Evolutionary conservation across 1,140 invertebrate genomes (phyloP), one percentile per base, ranked within the genome.

Genomic region (Aphis craccivora): DNA sequence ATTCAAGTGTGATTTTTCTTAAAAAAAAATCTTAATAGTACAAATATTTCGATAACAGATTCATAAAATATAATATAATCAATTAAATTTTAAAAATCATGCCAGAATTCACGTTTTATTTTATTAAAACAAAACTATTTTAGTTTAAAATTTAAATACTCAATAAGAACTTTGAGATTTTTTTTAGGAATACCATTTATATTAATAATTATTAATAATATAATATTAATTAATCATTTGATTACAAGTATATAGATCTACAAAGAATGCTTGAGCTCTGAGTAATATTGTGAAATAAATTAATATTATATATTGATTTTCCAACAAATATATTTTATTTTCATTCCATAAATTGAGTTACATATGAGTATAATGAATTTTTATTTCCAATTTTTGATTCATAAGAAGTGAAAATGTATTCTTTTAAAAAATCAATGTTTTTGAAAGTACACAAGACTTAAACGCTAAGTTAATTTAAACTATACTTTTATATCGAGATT

Each of bases 381-480:
- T n/a, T 9, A n/a, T 76, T 67, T n/a, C 30, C 14, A 4, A 67
- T n/a, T 76, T n/a, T 76, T 76, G n/a, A 76, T 76, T n/a, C 5
- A 20, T 76, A 76, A 0, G n/a, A 76, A 76, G 60, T n/a, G 11
- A 76, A 76, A 76, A 11, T 6, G n/a, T n/a, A n/a, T n/a, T 76
- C 18, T 76, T 76, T 76, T n/a, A n/a, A 76, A 30, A 67, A 76
- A 76, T 76, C 60, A 18, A n/a, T 76, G 60, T 4, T 35, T n/a
- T 76, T 76, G 4, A n/a, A 76, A 76, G n/a, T n/a, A n/a, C n/a
- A 14, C n/a, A 76, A 14, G 14, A 76, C n/a, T n/a, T 35, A 76
- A 67, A 76, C 60, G 30, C 30, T 76, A 76, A 76, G 60, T 76
- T 76, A 76, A 67, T 67, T 67, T 67, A 67, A 67, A 76, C 60